Conservation (phyloP, 2,888 invertebrate species). For the Melanargia galathea region DNA sequence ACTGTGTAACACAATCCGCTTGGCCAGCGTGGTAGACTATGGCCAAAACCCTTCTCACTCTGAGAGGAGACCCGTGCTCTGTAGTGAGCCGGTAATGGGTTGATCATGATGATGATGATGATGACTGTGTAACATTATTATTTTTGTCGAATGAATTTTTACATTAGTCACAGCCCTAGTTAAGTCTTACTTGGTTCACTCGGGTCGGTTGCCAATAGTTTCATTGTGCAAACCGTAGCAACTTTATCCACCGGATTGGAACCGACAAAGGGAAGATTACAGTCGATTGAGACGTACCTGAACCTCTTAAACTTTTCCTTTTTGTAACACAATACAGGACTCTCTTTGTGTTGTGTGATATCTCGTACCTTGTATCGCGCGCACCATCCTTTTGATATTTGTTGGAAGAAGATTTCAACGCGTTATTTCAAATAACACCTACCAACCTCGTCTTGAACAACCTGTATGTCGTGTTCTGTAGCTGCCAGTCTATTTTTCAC, state of each 20-base stretch:
- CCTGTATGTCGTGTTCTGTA: not conserved
- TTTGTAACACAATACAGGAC: slow-evolving; percentile 21
- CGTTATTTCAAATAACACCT: not conserved
- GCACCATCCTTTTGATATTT: slow-evolving; percentile 11
- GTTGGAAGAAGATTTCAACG: not conserved
- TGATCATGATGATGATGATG: too few species aligned
- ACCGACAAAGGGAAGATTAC: slow-evolving; percentile 33
- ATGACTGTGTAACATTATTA: too few species aligned
- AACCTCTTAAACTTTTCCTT: slow-evolving; percentile 34
- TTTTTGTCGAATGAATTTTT: slow-evolving; percentile 10
- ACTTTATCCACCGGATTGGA: slow-evolving; percentile 23
- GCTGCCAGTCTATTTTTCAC: too few species aligned
- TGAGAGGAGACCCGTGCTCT: too few species aligned
- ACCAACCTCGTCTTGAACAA: not conserved
- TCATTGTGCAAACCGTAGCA: slow-evolving; percentile 32
- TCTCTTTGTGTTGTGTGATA: slow-evolving; percentile 11
- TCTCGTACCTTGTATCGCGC: not conserved
- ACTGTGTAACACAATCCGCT: too few species aligned
- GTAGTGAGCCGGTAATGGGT: too few species aligned
- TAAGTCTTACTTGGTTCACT: slow-evolving; percentile 28
- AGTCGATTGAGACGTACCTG: slow-evolving; percentile 21
- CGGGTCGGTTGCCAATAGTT: slow-evolving; percentile 34
- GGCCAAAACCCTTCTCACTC: too few species aligned
- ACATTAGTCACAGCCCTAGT: slow-evolving; percentile 10
- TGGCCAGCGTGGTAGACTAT: too few species aligned